These are phyloP conservation scores for Drosophila rufa DNA, from an alignment of 1,140 invertebrate species.

Conservation along the genomic window DNA sequence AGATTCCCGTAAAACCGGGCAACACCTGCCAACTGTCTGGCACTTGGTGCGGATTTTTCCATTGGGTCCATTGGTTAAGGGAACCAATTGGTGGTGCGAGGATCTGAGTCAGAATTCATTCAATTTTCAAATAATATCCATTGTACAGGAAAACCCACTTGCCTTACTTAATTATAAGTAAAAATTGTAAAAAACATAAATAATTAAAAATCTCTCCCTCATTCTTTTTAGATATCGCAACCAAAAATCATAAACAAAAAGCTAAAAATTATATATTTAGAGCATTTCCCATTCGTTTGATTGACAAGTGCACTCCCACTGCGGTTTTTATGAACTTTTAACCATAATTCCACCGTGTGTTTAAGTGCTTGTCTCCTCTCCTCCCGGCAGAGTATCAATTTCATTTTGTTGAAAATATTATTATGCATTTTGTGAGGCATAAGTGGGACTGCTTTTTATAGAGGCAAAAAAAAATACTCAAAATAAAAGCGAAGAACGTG, in stretches of 20 bases:
- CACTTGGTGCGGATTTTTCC: not conserved
- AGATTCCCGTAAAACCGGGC: conserved; percentile 19
- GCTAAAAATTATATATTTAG: conserved; percentile 5
- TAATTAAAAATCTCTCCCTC: not conserved
- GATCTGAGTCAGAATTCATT: not conserved
- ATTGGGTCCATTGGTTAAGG: not conserved
- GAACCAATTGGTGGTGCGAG: not conserved
- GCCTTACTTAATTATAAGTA: not conserved
- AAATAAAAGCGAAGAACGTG: not conserved
- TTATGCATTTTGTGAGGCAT: conserved; percentile 31
- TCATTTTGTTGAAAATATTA: conserved; percentile 66
- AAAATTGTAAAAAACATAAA: not conserved
- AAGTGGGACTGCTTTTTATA: conserved; percentile 33
- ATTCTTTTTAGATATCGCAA: not conserved
- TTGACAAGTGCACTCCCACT: conserved; percentile 21
- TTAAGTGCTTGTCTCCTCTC: conserved; percentile 11
- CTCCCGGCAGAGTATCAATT: conserved; percentile 50
- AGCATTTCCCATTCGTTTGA: conserved; percentile 9
- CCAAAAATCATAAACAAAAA: not conserved
- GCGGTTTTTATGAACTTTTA: conserved; percentile 59
- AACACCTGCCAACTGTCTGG: conserved; percentile 66
- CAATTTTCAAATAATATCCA: not conserved
- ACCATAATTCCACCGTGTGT: conserved; percentile 50
- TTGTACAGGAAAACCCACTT: not conserved
- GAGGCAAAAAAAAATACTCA: conserved; percentile 6